Evolutionary conservation across 2,888 invertebrate genomes (phyloP), one percentile per base, ranked within the genome.

Genomic region (Nudaria mundana): DNA sequence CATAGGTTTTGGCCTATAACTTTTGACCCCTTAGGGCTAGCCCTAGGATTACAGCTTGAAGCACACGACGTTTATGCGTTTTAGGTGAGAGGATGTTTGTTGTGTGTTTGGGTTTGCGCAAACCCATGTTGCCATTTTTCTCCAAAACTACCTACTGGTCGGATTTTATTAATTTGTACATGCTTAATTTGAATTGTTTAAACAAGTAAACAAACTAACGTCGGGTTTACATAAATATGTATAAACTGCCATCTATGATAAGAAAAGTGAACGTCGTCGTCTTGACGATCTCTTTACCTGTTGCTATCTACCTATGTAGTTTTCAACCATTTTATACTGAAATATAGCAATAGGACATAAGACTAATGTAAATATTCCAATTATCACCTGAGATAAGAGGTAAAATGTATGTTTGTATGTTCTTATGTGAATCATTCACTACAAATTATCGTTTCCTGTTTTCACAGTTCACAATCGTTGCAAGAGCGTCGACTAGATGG

Each of bases 401-500:
- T 4, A 3, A 18, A 18, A 5, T 5, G 3, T 18, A 18, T 5
- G 5, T 18, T 18, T 18, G 3, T 3, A 1, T 11, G 1, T 20
- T n/a, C 2, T 6, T 1, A 15, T 7, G 11, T 10, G 7, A 14
- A 14, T 3, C 7, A 14, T 14, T 1, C 15, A 10, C 11, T 15
- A 32, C 10, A 23, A 22, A 32, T 32, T 13, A 30, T 18, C 18
- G 5, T 4, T 18, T 18, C 3, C 18, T 18, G 3, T 5, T 18
- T 5, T 18, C 5, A 18, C 5, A 5, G 18, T 14, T 29, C 20
- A 18, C 39, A 46, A 40, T 35, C 16, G 37, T 34, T 50, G 8
- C 4, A 14, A 47, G 49, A 51, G 28, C 49, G 16, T 2, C n/a
- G 29, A 10, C 60, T 40, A 87, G 87, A 75, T 83, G 85, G 73